phyloP scores from a whole-genome alignment of 2,113 vertebrate species.

The Malurus melanocephalus region DNA sequence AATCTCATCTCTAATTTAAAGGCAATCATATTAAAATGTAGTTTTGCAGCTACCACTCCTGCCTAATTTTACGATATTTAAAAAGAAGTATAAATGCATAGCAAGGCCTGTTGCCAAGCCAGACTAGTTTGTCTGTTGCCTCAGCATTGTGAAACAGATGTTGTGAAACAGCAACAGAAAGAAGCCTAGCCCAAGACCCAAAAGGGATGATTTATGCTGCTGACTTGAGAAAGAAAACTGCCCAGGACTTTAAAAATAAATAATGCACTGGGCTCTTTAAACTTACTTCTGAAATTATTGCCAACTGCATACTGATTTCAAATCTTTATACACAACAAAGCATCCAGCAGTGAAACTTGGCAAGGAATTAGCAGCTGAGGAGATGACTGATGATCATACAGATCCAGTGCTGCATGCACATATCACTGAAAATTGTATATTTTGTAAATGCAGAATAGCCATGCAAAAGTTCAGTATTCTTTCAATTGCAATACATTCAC shows the following conservation, averaged over 20 bases:
- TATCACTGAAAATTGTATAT: not conserved
- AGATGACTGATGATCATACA: not conserved
- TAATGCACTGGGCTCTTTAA: not conserved
- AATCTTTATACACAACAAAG: not conserved
- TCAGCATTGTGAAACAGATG: conserved; percentile 21
- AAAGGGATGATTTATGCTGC: not conserved
- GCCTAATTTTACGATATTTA: not conserved
- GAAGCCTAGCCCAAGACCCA: not conserved
- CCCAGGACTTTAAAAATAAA: conserved; percentile 29
- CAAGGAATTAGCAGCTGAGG: not conserved
- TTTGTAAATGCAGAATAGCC: not conserved
- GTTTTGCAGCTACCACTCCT: not conserved
- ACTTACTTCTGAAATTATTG: conserved; percentile 22
- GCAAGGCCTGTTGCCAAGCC: not conserved
- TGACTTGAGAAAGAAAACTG: conserved; percentile 19
- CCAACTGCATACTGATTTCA: not conserved
- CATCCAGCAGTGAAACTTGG: conserved; percentile 7
- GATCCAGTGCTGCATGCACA: rapidly evolving
- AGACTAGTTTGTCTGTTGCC: not conserved
- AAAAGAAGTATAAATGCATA: not conserved
- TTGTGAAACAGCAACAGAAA: conserved; percentile 39
- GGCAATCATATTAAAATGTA: not conserved
- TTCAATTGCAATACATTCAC: not conserved
- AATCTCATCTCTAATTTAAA: not conserved
- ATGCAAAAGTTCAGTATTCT: not conserved